Conservation (phyloP, 2,797 vertebrate species). For the Cercopithecus diana region DNA sequence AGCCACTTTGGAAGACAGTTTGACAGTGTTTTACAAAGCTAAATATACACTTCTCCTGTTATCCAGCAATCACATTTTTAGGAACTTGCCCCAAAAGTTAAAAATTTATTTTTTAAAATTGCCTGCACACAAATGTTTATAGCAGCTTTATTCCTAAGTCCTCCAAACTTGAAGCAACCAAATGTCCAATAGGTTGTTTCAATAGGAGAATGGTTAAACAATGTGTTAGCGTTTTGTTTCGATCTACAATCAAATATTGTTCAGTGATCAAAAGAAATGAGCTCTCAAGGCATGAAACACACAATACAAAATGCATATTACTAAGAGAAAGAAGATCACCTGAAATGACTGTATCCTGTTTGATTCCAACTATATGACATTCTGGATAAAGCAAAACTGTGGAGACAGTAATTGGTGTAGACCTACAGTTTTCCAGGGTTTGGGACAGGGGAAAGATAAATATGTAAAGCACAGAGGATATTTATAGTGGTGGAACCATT, state of each 20-base stretch:
- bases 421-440: too few relatives aligned
- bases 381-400: not conserved
- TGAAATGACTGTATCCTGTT: not conserved
- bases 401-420: too few relatives aligned
- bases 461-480: not conserved
- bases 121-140: too few relatives aligned
- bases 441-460: too few relatives aligned
- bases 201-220: not conserved
- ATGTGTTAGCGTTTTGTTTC: not conserved
- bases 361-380: not conserved
- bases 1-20: not conserved
- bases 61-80: not conserved
- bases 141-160: not conserved
- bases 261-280: not conserved
- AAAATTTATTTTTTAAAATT: not conserved
- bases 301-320: not conserved
- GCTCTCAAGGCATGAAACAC: not conserved
- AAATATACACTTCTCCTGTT: not conserved
- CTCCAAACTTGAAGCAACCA: not conserved
- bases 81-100: too few relatives aligned
- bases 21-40: too few relatives aligned
- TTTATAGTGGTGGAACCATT: not conserved
- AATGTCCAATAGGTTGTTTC: not conserved
- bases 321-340: not conserved
- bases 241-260: not conserved